Evolutionary conservation across 1,140 invertebrate species (phyloP).

Genomic region (Drosophila teissieri): DNA sequence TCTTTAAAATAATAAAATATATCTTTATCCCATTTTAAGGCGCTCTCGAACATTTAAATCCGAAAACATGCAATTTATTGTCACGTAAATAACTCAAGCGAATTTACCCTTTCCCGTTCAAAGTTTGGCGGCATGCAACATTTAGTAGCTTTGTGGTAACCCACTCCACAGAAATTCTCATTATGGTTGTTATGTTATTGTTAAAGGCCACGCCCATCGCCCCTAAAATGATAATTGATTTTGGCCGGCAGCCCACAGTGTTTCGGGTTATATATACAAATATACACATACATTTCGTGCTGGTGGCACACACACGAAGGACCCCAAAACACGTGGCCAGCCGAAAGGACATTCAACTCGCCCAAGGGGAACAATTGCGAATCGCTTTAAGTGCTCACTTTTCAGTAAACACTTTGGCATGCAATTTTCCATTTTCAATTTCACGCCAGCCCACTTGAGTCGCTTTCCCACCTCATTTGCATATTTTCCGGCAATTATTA

Average conservation of each 20-base stretch:
- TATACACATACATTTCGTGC: constrained; percentile 20
- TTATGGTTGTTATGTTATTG: constrained; percentile 47
- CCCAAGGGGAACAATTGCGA: constrained; percentile 18
- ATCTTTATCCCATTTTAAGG: constrained; percentile 4
- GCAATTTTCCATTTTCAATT: constrained; percentile 51
- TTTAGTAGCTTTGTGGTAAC: constrained; percentile 55
- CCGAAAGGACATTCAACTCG: constrained; percentile 65
- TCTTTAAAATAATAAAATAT: too few species aligned
- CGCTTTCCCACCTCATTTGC: constrained; percentile 62
- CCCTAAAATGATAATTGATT: constrained; percentile 70
- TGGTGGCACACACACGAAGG: constrained; percentile 9
- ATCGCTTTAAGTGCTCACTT: constrained; percentile 15
- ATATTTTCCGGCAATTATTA: constrained; percentile 77
- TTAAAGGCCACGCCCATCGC: constrained; percentile 40
- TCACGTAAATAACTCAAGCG: constrained; percentile 56
- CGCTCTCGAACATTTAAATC: constrained; percentile 15
- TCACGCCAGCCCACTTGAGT: constrained; percentile 10
- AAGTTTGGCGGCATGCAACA: constrained; percentile 51
- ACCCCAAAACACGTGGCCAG: constrained; percentile 10
- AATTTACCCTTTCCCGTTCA: constrained; percentile 9
- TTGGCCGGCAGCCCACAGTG: constrained; percentile 20
- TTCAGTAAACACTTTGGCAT: background rate
- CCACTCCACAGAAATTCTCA: constrained; percentile 23
- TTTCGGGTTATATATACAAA: background rate
- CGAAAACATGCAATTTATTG: constrained; percentile 23